Percentiles rank a stretch among this genome's conserved stretches.
Conservation (phyloP, 2,113 vertebrate species). For the Lamprotornis superbus region DNA sequence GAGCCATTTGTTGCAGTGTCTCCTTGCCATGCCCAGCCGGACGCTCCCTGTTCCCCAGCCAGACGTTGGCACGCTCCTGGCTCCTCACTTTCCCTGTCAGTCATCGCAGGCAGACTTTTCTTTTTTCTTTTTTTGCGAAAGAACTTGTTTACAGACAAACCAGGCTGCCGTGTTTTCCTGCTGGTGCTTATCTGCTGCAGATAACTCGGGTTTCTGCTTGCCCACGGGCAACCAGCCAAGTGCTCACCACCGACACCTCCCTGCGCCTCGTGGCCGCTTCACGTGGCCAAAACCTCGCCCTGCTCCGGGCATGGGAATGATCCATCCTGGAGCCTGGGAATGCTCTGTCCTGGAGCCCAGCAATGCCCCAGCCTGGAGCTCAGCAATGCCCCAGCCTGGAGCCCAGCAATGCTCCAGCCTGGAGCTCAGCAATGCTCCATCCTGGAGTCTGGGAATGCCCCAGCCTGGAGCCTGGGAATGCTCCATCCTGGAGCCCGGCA, state of each 20-base stretch:
- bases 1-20: not conserved
- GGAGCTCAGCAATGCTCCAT: no score
- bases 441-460: no score
- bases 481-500: no score
- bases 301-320: not conserved
- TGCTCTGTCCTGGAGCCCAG: no score
- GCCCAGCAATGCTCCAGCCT: no score
- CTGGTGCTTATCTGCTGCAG: not conserved
- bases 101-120: not conserved
- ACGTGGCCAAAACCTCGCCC: not conserved
- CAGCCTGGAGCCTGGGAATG: no score
- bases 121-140: not conserved
- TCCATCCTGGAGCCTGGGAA: no score
- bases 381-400: no score
- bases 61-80: not conserved
- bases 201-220: constrained; percentile 3
- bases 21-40: not conserved
- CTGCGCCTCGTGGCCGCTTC: not conserved
- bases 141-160: not conserved
- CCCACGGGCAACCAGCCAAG: constrained; percentile 4
- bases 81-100: not conserved
- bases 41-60: not conserved
- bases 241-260: not conserved
- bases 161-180: not conserved
- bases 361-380: no score